phyloP scores from a whole-genome alignment of 1,140 invertebrate genomes.

The Zophobas atratus region DNA sequence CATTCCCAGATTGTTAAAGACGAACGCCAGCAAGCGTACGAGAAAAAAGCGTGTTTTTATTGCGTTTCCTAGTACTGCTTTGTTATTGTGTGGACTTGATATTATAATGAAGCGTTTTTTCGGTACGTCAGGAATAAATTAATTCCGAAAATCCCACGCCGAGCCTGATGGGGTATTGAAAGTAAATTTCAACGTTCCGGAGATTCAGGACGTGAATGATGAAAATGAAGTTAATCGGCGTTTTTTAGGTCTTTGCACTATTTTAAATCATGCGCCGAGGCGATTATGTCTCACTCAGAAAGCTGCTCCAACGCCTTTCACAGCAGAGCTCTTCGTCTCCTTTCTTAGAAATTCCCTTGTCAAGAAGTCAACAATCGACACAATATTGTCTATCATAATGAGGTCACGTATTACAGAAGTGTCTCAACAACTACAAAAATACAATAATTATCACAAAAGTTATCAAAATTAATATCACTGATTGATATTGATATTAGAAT shows the following conservation, averaged over 20 bases:
- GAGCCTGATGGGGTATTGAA: conserved; percentile 14
- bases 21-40: not conserved
- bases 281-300: too few relatives aligned
- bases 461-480: not conserved
- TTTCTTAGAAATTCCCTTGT: too few relatives aligned
- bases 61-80: conserved; percentile 14
- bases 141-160: conserved; percentile 31
- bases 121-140: conserved; percentile 33
- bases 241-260: not conserved
- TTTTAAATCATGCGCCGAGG: not conserved
- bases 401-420: too few relatives aligned
- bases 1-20: not conserved
- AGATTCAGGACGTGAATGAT: conserved; percentile 6
- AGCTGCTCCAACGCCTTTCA: too few relatives aligned
- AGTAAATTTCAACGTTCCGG: conserved; percentile 14
- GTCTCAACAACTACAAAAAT: too few relatives aligned
- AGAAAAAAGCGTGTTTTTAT: conserved; percentile 18
- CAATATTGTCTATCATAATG: too few relatives aligned
- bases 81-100: conserved; percentile 21
- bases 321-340: too few relatives aligned
- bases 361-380: too few relatives aligned
- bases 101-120: conserved; percentile 31
- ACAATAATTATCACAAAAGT: too few relatives aligned
- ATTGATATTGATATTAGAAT: not conserved
- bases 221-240: conserved; percentile 4